Base-by-base conservation (phyloP, 2,888 invertebrate species). In the Nycteola revayana region DNA sequence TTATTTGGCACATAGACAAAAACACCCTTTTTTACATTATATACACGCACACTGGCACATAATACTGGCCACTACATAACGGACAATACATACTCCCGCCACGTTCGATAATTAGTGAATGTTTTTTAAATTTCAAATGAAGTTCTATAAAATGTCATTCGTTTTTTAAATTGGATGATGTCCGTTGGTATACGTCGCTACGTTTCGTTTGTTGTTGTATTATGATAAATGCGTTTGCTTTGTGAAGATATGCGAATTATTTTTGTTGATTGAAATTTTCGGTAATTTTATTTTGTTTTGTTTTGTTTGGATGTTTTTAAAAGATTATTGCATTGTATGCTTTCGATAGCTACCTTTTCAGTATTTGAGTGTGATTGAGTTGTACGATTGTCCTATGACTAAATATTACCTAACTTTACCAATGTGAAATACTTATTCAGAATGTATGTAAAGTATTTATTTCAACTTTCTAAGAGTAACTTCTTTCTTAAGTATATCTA, bases 1-100 rank as follows among this genome's bases (percentile, higher is more conserved):
- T 87, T 87, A 86, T 86, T 87, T 84, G 83, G 83, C 82, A 87
- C 84, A 87, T 87, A 86, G 86, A 84, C 83, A 82, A 87, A 85
- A 85, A 79, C 79, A 77, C 78, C 82, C 82, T 80, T 85, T 86
- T 84, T 78, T 73, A 69, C 74, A 76, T 71, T 79, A 75, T 57
- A 64, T 62, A 67, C 72, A 76, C 69, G 58, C 70, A 69, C 65
- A 70, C 68, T 66, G 61, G 21, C 32, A 32, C 11, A 28, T 26
- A 59, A 60, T 59, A 63, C 51, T 58, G 58, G 37, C 52, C 53
- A 59, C 39, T 65, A 60, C 54, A 64, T 63, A 64, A 59, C 52
- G 64, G 70, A 60, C 72, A 64, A 60, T 69, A 76, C 75, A 73
- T 74, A 73, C 57, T 38, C 64, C 60, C 54, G 63, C 48, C 61